These are phyloP conservation scores for Alaudala cheleensis DNA, from an alignment of 2,113 vertebrate genomes.

Conservation along the genomic window DNA sequence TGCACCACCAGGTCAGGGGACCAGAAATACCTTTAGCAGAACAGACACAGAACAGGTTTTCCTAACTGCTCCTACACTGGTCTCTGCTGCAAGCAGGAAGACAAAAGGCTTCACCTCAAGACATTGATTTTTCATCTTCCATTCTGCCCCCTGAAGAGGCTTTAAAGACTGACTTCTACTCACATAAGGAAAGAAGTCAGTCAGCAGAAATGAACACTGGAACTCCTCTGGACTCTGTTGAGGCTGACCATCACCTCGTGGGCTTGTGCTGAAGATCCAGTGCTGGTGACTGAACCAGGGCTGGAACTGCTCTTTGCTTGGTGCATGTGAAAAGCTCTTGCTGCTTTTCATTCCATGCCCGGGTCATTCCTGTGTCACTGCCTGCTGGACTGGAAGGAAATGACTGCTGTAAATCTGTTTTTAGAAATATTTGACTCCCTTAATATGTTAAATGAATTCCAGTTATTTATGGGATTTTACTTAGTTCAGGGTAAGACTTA, in stretches of 20 bases:
- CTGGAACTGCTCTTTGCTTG: background rate
- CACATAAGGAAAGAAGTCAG: background rate
- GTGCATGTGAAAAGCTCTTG: constrained; percentile 46
- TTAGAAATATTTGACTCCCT: constrained; percentile 56
- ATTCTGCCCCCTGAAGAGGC: background rate
- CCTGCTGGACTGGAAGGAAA: constrained; percentile 66
- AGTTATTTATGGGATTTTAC: constrained; percentile 63
- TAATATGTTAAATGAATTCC: constrained; percentile 55
- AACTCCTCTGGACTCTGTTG: background rate
- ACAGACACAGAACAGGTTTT: background rate
- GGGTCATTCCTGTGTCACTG: constrained; percentile 68
- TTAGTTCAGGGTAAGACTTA: constrained; percentile 19
- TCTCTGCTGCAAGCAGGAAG: background rate
- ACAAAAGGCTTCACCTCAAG: background rate
- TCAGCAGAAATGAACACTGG: background rate
- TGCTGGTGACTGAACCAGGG: background rate
- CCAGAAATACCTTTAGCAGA: background rate
- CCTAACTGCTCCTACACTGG: background rate
- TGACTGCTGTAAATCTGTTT: constrained; percentile 69
- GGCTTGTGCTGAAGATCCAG: background rate
- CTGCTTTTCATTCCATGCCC: constrained; percentile 39
- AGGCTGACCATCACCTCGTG: background rate
- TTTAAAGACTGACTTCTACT: background rate
- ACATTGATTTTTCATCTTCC: background rate
- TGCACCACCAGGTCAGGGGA: background rate